A percentile compares a stretch with the other conserved stretches of the same genome.
Evolutionary conservation across 92 coral and sea anemone genomes (phyloP).

Genomic region (Metridium senile): DNA sequence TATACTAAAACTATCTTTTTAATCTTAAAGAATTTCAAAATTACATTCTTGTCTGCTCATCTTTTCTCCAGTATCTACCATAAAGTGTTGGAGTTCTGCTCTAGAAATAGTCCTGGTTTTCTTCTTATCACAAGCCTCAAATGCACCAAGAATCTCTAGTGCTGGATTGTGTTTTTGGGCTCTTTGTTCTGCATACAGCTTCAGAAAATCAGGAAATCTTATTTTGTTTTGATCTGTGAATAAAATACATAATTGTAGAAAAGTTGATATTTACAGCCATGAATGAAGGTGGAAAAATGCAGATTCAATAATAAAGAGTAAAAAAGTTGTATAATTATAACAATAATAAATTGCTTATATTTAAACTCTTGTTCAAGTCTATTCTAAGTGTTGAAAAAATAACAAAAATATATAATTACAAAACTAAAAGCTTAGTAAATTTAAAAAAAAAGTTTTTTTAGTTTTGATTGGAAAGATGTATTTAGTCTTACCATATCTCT

Average conservation of each 20-base stretch:
- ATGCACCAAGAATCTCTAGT: constrained; percentile 83
- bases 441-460: too few relatives aligned
- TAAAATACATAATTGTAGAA: neutral
- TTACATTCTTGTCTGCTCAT: constrained; percentile 80
- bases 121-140: constrained; percentile 66
- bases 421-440: too few relatives aligned
- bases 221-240: constrained; percentile 65
- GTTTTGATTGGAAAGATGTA: too few relatives aligned
- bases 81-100: constrained; percentile 73
- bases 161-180: constrained; percentile 55
- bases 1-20: too few relatives aligned
- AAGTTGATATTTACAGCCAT: neutral
- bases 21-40: constrained; percentile 1
- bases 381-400: too few relatives aligned
- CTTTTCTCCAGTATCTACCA: constrained; percentile 82
- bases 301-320: too few relatives aligned
- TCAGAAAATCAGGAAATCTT: constrained; percentile 88
- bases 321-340: too few relatives aligned
- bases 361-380: too few relatives aligned
- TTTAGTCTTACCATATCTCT: constrained; percentile 69
- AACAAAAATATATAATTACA: neutral
- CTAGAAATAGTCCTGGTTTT: constrained; percentile 74
- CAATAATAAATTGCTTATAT: too few relatives aligned
- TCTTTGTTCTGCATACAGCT: constrained; percentile 83
- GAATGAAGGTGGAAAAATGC: too few relatives aligned